Conservation (phyloP, 2,888 invertebrate genomes). For the Salpingus planirostris region DNA sequence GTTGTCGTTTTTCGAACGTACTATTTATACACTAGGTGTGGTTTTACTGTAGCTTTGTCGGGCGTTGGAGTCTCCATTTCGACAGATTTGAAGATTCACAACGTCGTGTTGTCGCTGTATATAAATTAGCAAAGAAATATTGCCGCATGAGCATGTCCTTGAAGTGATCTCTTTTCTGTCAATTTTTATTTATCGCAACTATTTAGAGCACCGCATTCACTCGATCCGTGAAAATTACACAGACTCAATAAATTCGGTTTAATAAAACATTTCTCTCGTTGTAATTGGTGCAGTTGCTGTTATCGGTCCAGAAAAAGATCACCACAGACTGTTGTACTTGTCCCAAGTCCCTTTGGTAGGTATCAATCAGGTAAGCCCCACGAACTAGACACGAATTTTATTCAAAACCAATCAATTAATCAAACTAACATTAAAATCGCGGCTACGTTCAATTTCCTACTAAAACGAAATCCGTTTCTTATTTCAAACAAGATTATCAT, state of each 20-base stretch:
- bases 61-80: too few relatives aligned
- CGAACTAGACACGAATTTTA: conserved; percentile 7
- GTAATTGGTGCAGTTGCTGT: conserved; percentile 42
- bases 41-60: too few relatives aligned
- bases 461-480: conserved; percentile 13
- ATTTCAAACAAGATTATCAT: conserved; percentile 25
- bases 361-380: conserved; percentile 39
- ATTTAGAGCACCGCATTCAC: too few relatives aligned
- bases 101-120: too few relatives aligned
- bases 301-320: conserved; percentile 49
- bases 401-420: conserved; percentile 3
- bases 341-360: conserved; percentile 49
- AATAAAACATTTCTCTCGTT: too few relatives aligned
- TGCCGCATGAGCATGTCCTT: too few relatives aligned
- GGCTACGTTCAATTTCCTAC: background rate
- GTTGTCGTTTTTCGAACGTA: conserved; percentile 27
- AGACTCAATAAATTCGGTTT: too few relatives aligned
- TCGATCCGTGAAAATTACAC: too few relatives aligned
- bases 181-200: too few relatives aligned
- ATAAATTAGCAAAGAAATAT: too few relatives aligned
- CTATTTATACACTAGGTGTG: background rate
- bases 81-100: too few relatives aligned
- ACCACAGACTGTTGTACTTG: conserved; percentile 49
- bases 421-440: conserved; percentile 1
- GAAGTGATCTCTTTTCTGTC: too few relatives aligned